Evolutionary conservation across 2,113 vertebrate genomes (phyloP), one percentile per base, ranked within the genome.

Genomic region (Centropus bengalensis): DNA sequence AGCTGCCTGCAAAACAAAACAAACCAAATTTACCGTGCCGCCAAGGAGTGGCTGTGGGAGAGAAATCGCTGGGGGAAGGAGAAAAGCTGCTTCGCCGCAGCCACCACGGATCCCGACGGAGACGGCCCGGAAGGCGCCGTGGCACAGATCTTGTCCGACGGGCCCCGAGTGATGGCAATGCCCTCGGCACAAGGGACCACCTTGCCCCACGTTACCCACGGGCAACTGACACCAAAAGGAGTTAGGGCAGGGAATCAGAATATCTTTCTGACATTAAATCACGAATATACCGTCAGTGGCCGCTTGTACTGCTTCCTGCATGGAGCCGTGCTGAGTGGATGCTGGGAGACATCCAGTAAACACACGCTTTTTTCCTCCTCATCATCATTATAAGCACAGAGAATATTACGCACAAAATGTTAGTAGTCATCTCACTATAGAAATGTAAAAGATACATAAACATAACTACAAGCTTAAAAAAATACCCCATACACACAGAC

Each of bases 161-260:
- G 1, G 8, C 24, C 52, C 4, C 12, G 12, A 10, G 14, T 5
- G 47, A 3, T 3, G 58, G 40, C 32, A 51, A 5, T 64, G 42
- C 16, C 23, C 21, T 38, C 6, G 17, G 66, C 19, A 32, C 33
- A 32, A 8, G 18, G 20, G 13, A 13, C 12, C 1, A 6, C 30
- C 14, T 16, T 2, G 1, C 1, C 6, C 24, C 3, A 3, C 30
- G 1, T 33, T 30, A 20, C 2, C 15, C 18, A 8, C 2, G 2
- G 13, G 7, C 13, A 68, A 64, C 28, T 12, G 28, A 5, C 28
- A 44, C 16, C 1, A 4, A 76, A 26, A 47, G n/a, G 62, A 8
- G 3, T 5, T 24, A 58, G 42, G 12, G 1, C 30, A 56, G 27
- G 19, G 19, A 16, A 12, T 59, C 71, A 14, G 19, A 24, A 6